These are phyloP conservation scores for Heliothis peltigera DNA, from an alignment of 2,888 invertebrate species.

Conservation along the genomic window DNA sequence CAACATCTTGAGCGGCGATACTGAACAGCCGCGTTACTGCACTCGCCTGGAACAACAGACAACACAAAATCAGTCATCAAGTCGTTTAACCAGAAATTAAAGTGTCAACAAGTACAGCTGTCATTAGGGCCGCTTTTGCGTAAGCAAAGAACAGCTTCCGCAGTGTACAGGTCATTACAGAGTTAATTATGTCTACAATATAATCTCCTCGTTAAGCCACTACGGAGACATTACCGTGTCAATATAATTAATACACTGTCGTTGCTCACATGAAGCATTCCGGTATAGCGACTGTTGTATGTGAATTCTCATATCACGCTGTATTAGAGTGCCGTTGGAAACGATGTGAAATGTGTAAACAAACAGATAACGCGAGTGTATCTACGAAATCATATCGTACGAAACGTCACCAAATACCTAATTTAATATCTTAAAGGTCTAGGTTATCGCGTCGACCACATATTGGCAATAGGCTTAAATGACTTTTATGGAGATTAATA, in stretches of 20 bases:
- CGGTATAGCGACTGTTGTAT: constrained; percentile 17
- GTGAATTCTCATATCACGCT: constrained; percentile 43
- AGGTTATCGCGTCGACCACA: constrained; percentile 58
- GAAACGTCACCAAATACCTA: constrained; percentile 38
- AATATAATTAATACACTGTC: constrained; percentile 56
- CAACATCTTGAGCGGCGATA: constrained; percentile 84
- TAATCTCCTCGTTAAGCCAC: constrained; percentile 42
- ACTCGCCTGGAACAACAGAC: constrained; percentile 82
- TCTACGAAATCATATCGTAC: constrained; percentile 52
- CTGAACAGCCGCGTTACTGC: constrained; percentile 76
- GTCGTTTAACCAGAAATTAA: background rate
- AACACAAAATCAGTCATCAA: constrained; percentile 17
- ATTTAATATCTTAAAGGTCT: constrained; percentile 59
- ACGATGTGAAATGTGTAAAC: constrained; percentile 46
- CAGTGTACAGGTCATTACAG: constrained; percentile 28
- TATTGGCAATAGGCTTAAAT: background rate
- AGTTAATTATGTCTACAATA: constrained; percentile 31
- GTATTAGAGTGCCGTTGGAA: constrained; percentile 31
- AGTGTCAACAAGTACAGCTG: constrained; percentile 11
- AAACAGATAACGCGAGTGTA: constrained; percentile 51
- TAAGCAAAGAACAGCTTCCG: constrained; percentile 27
- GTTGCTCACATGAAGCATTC: constrained; percentile 48
- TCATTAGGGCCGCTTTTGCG: constrained; percentile 11
- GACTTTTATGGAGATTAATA: background rate
- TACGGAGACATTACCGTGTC: constrained; percentile 46